Conservation (phyloP, 64 coral and sea anemone species). For the Exaiptasia diaphana region DNA sequence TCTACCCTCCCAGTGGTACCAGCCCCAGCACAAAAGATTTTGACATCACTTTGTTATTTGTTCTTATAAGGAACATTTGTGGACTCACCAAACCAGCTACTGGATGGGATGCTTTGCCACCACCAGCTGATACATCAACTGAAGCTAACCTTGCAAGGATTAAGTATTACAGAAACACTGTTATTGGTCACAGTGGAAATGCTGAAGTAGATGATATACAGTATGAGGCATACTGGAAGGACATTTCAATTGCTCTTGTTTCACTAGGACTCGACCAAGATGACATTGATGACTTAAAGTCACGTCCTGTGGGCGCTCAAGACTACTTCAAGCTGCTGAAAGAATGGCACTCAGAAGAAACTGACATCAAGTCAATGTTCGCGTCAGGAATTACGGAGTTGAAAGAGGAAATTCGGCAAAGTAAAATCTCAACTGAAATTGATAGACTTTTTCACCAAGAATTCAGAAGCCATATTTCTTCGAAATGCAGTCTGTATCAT, state of each 20-base stretch:
- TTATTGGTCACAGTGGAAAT: not conserved
- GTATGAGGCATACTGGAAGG: too few relatives aligned
- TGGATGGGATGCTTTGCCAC: constrained; percentile 2
- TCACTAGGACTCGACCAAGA: too few relatives aligned
- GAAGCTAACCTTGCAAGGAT: not conserved
- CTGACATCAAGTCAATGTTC: not conserved
- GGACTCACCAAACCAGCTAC: not conserved
- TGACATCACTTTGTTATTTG: not conserved
- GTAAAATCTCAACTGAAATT: not conserved
- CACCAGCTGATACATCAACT: not conserved
- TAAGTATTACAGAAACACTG: not conserved
- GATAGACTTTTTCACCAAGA: not conserved
- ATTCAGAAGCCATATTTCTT: not conserved
- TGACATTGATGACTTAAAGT: too few relatives aligned
- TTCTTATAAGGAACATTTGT: not conserved
- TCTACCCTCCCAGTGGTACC: not conserved
- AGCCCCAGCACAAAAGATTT: not conserved
- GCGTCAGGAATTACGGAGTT: not conserved
- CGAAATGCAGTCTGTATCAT: not conserved
- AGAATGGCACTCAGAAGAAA: not conserved
- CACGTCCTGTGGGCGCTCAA: too few relatives aligned
- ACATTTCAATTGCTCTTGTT: too few relatives aligned
- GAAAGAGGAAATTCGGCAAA: not conserved
- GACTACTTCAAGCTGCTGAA: too few relatives aligned
- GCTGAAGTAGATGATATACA: not conserved